Evolutionary conservation across 1,140 invertebrate species (phyloP), one percentile per base, ranked within the genome.

Genomic region (Leptopilina boulardi): DNA sequence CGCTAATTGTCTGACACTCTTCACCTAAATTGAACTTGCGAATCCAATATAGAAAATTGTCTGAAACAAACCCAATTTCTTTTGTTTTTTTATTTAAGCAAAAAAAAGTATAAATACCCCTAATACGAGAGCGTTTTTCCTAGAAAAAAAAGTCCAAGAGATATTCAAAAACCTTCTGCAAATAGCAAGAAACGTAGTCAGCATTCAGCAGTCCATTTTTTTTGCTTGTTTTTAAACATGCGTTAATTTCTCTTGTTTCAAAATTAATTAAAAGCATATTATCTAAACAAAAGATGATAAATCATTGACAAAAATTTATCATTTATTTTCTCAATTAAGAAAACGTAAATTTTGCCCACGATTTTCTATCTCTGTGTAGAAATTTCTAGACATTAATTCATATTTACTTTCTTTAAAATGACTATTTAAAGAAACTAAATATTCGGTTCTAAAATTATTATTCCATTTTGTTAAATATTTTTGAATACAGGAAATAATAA

Each of bases 141-240:
- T 66, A n/a, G 15, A 15, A n/a, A 26, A 59, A n/a, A 9, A n/a
- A n/a, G n/a, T 23, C 26, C 11, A 13, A 66, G 3, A n/a, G n/a
- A n/a, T n/a, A n/a, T 23, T 30, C 4, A 13, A 26, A 13, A 23
- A 19, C 54, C 21, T n/a, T 59, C 56, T 13, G 2, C 56, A 66
- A 38, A 34, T 66, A 3, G n/a, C 15, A 13, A 66, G n/a, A 66
- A 66, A 66, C 23, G 59, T 34, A 66, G 30, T 66, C 11, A 66
- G 23, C 59, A 66, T 66, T 66, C 59, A 66, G 59, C 59, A 66
- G 59, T 66, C 59, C 59, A 66, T 66, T 66, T 30, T 56, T 66
- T 51, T 13, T 23, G 8, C 4, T 30, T 23, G 15, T 23, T n/a
- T n/a, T 6, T 6, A 38, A 38, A 0, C 8, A 66, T 66, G 59